Percentiles rank a stretch among this genome's conserved stretches.
phyloP scores from a whole-genome alignment of 2,797 vertebrate species.

The Arctocebus calabarensis region DNA sequence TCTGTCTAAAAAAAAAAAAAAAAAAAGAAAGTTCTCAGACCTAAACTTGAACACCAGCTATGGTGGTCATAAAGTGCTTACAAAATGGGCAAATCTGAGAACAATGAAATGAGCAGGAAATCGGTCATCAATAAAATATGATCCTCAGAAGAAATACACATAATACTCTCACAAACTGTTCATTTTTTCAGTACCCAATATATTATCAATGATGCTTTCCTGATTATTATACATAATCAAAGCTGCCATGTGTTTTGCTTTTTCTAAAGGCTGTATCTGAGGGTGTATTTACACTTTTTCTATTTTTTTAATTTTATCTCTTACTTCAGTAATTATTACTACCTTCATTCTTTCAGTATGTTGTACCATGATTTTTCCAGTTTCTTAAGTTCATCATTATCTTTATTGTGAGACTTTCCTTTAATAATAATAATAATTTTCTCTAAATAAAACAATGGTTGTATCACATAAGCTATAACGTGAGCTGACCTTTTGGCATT shows the following conservation, averaged over 20 bases:
- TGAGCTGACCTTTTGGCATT: constrained; percentile 21
- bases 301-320: constrained; percentile 28
- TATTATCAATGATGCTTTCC: background rate
- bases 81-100: constrained; percentile 8
- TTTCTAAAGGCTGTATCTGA: background rate
- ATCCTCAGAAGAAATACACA: background rate
- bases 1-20: too few relatives aligned
- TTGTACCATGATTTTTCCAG: background rate
- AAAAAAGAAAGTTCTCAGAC: constrained; percentile 36
- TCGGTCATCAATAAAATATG: constrained; percentile 7
- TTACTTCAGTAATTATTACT: background rate
- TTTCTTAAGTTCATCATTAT: background rate
- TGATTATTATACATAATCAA: constrained; percentile 8
- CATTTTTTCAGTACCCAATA: background rate
- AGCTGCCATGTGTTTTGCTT: background rate
- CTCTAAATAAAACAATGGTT: constrained; percentile 25
- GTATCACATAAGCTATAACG: background rate
- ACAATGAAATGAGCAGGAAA: constrained; percentile 43
- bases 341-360: constrained; percentile 22
- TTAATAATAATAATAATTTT: constrained; percentile 47
- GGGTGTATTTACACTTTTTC: background rate
- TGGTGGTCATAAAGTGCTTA: background rate
- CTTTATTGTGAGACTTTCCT: constrained; percentile 11
- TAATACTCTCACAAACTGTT: background rate
- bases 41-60: background rate